Evolutionary conservation across 2,797 vertebrate species (phyloP).

Genomic region (Clarias platycephalus): DNA sequence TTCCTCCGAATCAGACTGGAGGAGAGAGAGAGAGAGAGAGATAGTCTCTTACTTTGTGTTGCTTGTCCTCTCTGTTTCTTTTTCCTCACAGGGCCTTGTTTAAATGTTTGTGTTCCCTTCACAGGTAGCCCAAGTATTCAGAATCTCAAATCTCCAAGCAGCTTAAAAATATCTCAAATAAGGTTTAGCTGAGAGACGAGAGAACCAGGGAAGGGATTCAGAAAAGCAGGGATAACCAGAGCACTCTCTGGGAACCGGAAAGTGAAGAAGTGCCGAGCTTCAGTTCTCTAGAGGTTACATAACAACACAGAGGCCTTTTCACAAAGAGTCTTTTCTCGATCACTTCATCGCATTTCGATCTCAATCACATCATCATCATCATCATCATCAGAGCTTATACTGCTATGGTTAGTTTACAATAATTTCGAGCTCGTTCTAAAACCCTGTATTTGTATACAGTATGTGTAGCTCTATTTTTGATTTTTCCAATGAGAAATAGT

Average conservation of each 20-base stretch:
- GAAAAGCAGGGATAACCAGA: not conserved
- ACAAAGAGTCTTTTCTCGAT: not conserved
- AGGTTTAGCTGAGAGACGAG: not conserved
- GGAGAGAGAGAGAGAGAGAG: slow-evolving; percentile 37
- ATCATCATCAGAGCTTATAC: too few species aligned
- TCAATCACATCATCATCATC: not conserved
- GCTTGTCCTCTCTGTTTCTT: slow-evolving; percentile 7
- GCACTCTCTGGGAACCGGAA: not conserved
- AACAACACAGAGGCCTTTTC: slow-evolving; percentile 46
- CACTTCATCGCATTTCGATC: not conserved
- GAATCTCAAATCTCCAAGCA: slow-evolving; percentile 20
- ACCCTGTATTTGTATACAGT: not conserved
- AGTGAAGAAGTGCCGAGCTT: slow-evolving; percentile 63
- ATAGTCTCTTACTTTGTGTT: not conserved
- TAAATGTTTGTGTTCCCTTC: slow-evolving; percentile 37
- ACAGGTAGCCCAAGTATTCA: slow-evolving; percentile 1
- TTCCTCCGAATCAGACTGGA: slow-evolving; percentile 29
- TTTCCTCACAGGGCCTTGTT: slow-evolving; percentile 29
- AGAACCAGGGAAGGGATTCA: not conserved
- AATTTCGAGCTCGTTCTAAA: not conserved
- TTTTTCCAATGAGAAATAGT: not conserved
- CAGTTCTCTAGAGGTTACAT: slow-evolving; percentile 64
- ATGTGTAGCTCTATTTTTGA: not conserved
- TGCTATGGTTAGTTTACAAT: not conserved
- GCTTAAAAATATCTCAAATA: not conserved